Base-by-base conservation (phyloP, 2,888 invertebrate species). In the Drosophila mercatorum region DNA sequence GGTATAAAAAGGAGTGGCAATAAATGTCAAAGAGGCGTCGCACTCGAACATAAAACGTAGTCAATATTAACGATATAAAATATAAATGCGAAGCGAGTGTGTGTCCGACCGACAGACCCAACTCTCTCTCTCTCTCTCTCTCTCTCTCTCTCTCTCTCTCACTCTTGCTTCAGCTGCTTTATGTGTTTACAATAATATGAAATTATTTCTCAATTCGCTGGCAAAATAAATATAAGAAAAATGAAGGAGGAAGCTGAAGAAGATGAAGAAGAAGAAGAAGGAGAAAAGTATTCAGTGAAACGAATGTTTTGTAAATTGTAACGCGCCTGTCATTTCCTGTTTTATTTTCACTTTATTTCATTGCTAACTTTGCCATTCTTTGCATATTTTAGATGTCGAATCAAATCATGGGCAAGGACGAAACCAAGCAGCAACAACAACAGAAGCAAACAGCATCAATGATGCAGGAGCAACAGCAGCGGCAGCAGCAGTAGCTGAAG, bases 371-470 rank as follows among this genome's bases (percentile, higher is more conserved):
- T 77, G 72, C 72, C 83, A 84, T 84, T 82, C 81, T 72, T 83
- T 84, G 79, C 75, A 80, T 87, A 68, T 89, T 85, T 87, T 80
- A 91, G 91, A 89, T 88, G 88, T 87, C 90, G 90, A 80, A 80
- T 80, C 90, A 88, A 91, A 89, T 90, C 89, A 84, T 72, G 84
- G 73, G 72, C 76, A 83, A 72, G 83, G 53, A 78, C 72, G 59
- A 31, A 28, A 78, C 79, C 81, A 76, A 79, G 28, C 72, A 63
- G 28, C 72, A 36, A 34, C 68, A 60, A 34, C 65, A 60, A 26
- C 71, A 75, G 62, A 72, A 69, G 40, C 76, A 76, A 78, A 62
- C 66, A 75, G 60, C 72, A 78, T 67, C 64, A 78, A 72, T 72
- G 79, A 75, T 79, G 78, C 75, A 75, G 76, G 55, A 72, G 63